These are phyloP conservation scores for Physella acuta DNA, from an alignment of 1,140 invertebrate species.

Conservation along the genomic window DNA sequence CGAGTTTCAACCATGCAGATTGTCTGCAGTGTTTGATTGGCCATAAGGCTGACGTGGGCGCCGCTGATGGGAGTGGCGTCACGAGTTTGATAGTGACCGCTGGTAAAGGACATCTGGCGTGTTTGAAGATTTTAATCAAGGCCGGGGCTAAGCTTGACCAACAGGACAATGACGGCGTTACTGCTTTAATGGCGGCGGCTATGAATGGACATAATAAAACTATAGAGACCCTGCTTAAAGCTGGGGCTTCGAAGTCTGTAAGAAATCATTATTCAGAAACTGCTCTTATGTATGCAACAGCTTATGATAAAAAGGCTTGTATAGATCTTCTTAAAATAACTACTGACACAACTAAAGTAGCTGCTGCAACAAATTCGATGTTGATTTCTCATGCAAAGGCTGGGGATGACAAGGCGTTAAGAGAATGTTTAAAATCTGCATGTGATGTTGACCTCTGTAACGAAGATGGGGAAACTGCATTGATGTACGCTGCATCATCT, in stretches of 20 bases:
- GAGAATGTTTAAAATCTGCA: background rate
- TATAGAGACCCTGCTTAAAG: background rate
- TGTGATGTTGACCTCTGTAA: background rate
- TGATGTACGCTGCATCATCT: background rate
- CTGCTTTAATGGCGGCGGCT: background rate
- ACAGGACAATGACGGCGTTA: background rate
- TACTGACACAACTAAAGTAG: background rate
- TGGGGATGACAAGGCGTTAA: background rate
- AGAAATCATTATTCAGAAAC: too few relatives aligned
- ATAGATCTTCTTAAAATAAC: too few relatives aligned
- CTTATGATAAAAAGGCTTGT: too few relatives aligned
- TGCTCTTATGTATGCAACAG: too few relatives aligned
- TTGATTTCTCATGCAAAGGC: background rate
- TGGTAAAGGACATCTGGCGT: background rate
- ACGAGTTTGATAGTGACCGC: background rate
- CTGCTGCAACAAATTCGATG: background rate
- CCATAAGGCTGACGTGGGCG: background rate
- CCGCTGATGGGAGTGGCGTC: background rate
- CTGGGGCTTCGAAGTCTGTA: too few relatives aligned
- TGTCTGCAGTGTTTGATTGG: too few relatives aligned
- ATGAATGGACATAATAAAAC: background rate
- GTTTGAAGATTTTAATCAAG: background rate
- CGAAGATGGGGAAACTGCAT: background rate
- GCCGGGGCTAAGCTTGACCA: slow-evolving; percentile 1
- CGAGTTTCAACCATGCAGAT: too few relatives aligned